A percentile compares a stretch with the other conserved stretches of the same genome.
Evolutionary conservation across 2,797 vertebrate species (phyloP).

Genomic region (Todus mexicanus): DNA sequence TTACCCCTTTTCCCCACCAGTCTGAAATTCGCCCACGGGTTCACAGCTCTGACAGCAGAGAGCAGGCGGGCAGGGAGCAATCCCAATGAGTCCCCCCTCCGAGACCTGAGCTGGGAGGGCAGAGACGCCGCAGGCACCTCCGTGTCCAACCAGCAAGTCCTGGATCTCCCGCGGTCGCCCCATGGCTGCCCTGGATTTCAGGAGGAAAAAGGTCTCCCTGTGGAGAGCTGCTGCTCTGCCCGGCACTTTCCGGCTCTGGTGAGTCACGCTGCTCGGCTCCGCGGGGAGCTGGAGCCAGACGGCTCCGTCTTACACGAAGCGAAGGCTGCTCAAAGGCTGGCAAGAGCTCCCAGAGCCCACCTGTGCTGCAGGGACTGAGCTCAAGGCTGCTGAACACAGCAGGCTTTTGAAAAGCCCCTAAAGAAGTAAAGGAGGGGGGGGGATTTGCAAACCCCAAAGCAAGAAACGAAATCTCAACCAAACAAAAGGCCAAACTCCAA

Average conservation of each 20-base stretch:
- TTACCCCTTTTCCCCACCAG: background rate
- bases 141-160: background rate
- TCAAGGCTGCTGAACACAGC: background rate
- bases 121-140: rapidly evolving
- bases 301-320: rapidly evolving
- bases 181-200: background rate
- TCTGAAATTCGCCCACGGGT: background rate
- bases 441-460: background rate
- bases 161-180: background rate
- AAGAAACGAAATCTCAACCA: background rate
- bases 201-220: background rate
- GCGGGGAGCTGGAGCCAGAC: background rate
- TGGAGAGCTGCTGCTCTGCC: background rate
- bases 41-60: background rate
- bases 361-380: background rate
- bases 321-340: background rate
- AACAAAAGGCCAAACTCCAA: background rate
- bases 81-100: background rate
- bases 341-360: background rate
- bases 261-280: background rate
- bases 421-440: no score
- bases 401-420: background rate
- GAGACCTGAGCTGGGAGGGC: background rate
- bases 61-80: background rate
- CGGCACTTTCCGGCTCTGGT: background rate